phyloP scores from a whole-genome alignment of 2,888 invertebrate genomes.

The Drosophila stalkeri region DNA sequence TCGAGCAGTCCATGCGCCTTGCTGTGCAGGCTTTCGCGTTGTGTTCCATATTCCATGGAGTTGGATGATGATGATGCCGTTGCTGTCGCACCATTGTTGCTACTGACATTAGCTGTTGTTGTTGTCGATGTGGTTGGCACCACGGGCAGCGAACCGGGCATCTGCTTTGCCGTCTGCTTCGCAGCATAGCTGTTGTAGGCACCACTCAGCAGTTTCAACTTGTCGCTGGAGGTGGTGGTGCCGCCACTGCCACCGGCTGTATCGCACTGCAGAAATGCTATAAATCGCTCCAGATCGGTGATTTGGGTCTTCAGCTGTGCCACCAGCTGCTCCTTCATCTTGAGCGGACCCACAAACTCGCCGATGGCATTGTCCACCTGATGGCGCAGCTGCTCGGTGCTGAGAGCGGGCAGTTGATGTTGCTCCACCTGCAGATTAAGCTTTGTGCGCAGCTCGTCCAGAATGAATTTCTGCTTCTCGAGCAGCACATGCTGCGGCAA shows the following conservation, averaged over 20 bases:
- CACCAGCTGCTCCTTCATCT: slow-evolving; percentile 98
- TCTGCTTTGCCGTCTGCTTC: slow-evolving; percentile 78
- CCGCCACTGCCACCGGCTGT: slow-evolving; percentile 83
- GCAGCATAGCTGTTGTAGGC: slow-evolving; percentile 85
- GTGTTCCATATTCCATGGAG: slow-evolving; percentile 9
- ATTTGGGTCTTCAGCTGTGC: slow-evolving; percentile 98
- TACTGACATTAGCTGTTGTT: slow-evolving; percentile 1
- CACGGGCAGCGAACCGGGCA: slow-evolving; percentile 24
- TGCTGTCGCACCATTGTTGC: background rate
- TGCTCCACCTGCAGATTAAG: slow-evolving; percentile 95
- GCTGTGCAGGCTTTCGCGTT: slow-evolving; percentile 81
- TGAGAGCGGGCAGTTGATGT: slow-evolving; percentile 89
- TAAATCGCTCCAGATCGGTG: slow-evolving; percentile 98
- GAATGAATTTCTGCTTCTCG: slow-evolving; percentile 95
- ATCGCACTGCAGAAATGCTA: slow-evolving; percentile 96
- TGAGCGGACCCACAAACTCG: slow-evolving; percentile 96
- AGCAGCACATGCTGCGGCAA: slow-evolving; percentile 92
- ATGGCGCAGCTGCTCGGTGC: slow-evolving; percentile 92
- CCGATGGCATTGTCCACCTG: slow-evolving; percentile 96
- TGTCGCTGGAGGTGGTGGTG: slow-evolving; percentile 42
- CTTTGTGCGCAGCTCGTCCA: slow-evolving; percentile 93
- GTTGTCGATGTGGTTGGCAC: slow-evolving; percentile 7
- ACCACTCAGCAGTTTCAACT: slow-evolving; percentile 67
- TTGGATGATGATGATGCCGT: slow-evolving; percentile 1
- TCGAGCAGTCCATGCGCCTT: slow-evolving; percentile 88